Conservation (phyloP, 2,888 invertebrate species). For the Pelosia muscerda region DNA sequence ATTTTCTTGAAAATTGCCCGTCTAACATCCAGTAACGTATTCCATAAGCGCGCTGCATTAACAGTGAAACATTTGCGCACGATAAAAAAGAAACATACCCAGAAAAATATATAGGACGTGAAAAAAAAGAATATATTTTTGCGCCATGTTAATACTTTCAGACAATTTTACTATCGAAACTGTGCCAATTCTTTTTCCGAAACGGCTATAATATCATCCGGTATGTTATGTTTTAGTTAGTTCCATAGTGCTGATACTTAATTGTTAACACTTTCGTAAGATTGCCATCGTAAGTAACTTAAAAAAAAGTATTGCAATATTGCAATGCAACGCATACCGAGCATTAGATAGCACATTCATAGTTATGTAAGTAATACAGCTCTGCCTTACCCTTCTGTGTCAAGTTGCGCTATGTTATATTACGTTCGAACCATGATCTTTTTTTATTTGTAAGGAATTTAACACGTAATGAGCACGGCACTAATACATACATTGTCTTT, state of each 20-base stretch:
- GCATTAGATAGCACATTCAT: constrained; percentile 2
- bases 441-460: not conserved
- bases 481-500: not conserved
- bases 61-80: no score
- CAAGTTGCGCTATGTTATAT: constrained; percentile 2
- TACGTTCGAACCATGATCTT: not conserved
- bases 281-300: not conserved
- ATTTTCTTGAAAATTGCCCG: no score
- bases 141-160: no score
- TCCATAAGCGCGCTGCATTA: no score
- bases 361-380: constrained; percentile 4
- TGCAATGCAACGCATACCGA: constrained; percentile 4
- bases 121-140: no score
- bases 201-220: no score
- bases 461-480: not conserved
- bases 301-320: not conserved
- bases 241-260: not conserved
- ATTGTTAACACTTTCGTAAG: constrained; percentile 3
- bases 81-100: no score
- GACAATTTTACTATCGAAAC: no score
- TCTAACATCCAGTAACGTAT: no score
- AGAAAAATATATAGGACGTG: no score
- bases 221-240: no score
- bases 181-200: no score
- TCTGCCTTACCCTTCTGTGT: constrained; percentile 3